Base-by-base conservation (phyloP, 2,888 invertebrate species). In the Pristionchus mayeri region DNA sequence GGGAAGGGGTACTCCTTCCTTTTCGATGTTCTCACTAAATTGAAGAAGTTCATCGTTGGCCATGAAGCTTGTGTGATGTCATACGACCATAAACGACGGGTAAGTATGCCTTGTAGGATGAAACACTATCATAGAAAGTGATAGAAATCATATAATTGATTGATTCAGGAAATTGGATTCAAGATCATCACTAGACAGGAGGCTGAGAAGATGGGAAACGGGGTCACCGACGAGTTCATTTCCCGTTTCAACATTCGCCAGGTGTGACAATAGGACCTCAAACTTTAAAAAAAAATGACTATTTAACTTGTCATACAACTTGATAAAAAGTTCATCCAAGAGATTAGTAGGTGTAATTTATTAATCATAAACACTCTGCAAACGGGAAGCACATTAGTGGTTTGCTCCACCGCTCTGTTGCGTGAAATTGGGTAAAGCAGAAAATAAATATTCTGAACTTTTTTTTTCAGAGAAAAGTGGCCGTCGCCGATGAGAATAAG, bases 221-320 rank as follows among this genome's bases (percentile, higher is more conserved):
- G 60, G 11, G 27, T 60, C 30, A 60, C 60, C 0, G 60, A 60
- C 30, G 60, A 60, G 18, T 60, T 60, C 27, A 4, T 60, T 4
- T n/a, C 60, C 18, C 60, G 60, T 11, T 60, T 60, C 60, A 57
- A 57, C 44, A n/a, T n/a, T n/a, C n/a, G n/a, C n/a, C n/a, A n/a
- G n/a, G n/a, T n/a, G n/a, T n/a, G n/a, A n/a, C n/a, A n/a, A n/a
- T n/a, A n/a, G n/a, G n/a, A n/a, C n/a, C n/a, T n/a, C n/a, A n/a
- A n/a, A n/a, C n/a, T n/a, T n/a, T n/a, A n/a, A n/a, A n/a, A n/a
- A n/a, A n/a, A n/a, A n/a, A n/a, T n/a, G n/a, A n/a, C n/a, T n/a
- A n/a, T n/a, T n/a, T n/a, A n/a, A n/a, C n/a, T n/a, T n/a, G n/a
- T n/a, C n/a, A n/a, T n/a, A n/a, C n/a, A n/a, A n/a, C n/a, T n/a